Evolutionary conservation across 2,113 vertebrate genomes (phyloP), one percentile per base, ranked within the genome.

Genomic region (Stictonetta naevosa): DNA sequence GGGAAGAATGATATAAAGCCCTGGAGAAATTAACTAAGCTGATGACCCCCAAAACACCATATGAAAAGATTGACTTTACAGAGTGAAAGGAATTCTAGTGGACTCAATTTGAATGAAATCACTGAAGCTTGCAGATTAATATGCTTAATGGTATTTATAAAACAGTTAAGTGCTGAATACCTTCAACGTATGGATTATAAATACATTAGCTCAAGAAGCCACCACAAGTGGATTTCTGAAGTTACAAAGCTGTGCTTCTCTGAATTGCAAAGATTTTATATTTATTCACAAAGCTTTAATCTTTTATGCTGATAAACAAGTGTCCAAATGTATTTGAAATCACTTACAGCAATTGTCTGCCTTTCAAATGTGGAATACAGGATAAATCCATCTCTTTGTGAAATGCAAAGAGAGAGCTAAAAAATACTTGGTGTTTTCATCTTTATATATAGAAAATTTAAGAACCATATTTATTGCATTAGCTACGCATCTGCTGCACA

Each of bases 391-490:
- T 44, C 46, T 56, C 81, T 92, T 86, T 84, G 60, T 1, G 3
- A 88, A 95, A 63, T 55, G 15, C 11, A 36, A 33, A 44, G 17
- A 52, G 53, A 44, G 3, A 63, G 23, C 25, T 92, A 38, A 88
- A 92, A 72, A 29, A 46, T 62, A 62, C 11, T 8, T 64, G 52
- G n/a, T 56, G 13, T 50, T 89, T 81, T 86, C 29, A 64, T 85
- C 92, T 83, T 66, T 82, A 83, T 76, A 29, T 42, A 33, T 25
- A 79, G 38, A 84, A 84, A 73, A 91, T 38, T 68, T 94, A 94
- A 96, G 95, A 93, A 86, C 69, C 69, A 42, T 89, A 82, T 94
- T 93, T 95, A 94, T 90, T 90, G 52, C 62, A 69, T 93, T 89
- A 90, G 88, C 52, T 72, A 94, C 7, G 3, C 92, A 86, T 93